Percentiles rank a stretch among this genome's conserved stretches.
These are phyloP conservation scores for Polydrusus tereticollis DNA, from an alignment of 2,888 invertebrate genomes.

Conservation along the genomic window DNA sequence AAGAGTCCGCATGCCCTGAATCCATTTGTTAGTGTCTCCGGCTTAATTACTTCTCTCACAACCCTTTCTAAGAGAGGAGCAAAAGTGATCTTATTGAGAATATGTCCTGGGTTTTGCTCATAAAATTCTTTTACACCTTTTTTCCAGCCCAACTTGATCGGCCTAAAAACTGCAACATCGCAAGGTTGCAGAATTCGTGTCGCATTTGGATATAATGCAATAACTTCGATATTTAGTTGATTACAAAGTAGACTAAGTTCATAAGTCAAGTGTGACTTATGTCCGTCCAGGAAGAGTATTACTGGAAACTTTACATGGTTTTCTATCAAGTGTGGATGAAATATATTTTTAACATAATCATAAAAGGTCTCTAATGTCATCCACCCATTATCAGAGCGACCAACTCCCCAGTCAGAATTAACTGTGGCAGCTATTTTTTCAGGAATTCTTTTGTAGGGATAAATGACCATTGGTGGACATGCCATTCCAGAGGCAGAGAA, in stretches of 20 bases:
- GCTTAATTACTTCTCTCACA: slow-evolving; percentile 43
- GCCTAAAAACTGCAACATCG: slow-evolving; percentile 42
- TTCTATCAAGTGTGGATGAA: slow-evolving; percentile 31
- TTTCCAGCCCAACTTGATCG: slow-evolving; percentile 36
- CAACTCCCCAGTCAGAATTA: slow-evolving; percentile 35
- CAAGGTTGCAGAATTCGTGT: slow-evolving; percentile 44
- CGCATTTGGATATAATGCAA: slow-evolving; percentile 44
- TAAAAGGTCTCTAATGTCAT: slow-evolving; percentile 39
- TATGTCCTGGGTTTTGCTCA: slow-evolving; percentile 39
- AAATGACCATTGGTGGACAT: slow-evolving; percentile 28
- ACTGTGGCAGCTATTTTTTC: slow-evolving; percentile 11
- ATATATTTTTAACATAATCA: slow-evolving; percentile 44
- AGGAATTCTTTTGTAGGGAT: slow-evolving; percentile 31
- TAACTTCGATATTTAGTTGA: slow-evolving; percentile 43
- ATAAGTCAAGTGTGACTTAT: slow-evolving; percentile 45
- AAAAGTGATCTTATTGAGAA: slow-evolving; percentile 23
- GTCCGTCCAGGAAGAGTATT: slow-evolving; percentile 43
- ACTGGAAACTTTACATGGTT: slow-evolving; percentile 28
- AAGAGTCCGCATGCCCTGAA: slow-evolving; percentile 50
- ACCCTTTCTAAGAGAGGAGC: slow-evolving; percentile 51
- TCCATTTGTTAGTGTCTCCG: slow-evolving; percentile 49
- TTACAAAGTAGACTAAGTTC: slow-evolving; percentile 41
- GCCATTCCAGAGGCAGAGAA: slow-evolving; percentile 53
- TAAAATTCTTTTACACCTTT: slow-evolving; percentile 39
- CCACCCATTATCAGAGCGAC: slow-evolving; percentile 36